Evolutionary conservation across 1,140 invertebrate species (phyloP).

Genomic region (Geopemphigus sp.): DNA sequence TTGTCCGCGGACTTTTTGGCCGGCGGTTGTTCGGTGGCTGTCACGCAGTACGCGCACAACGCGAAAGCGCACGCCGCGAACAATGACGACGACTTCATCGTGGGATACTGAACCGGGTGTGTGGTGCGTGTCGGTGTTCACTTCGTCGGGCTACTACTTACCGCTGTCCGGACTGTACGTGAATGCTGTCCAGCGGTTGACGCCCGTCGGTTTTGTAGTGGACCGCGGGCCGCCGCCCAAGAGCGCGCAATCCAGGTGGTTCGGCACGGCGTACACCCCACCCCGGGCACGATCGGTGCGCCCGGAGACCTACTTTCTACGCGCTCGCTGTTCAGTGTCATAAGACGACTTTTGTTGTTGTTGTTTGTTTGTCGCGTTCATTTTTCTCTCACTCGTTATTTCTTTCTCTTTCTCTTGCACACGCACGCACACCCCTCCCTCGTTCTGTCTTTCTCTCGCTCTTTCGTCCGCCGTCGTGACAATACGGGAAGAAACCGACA

Average conservation of each 20-base stretch:
- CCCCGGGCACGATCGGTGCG: neutral
- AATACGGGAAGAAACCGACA: too few relatives aligned
- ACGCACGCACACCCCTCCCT: too few relatives aligned
- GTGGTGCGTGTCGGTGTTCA: neutral
- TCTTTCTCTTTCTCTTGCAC: too few relatives aligned
- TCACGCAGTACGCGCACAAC: slow-evolving; percentile 6
- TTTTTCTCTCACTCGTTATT: too few relatives aligned
- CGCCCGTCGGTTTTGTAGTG: slow-evolving; percentile 18
- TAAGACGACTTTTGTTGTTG: slow-evolving; percentile 11
- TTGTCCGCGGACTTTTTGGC: neutral
- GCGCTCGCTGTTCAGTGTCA: slow-evolving; percentile 15
- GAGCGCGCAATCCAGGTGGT: neutral
- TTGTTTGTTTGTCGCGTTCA: neutral
- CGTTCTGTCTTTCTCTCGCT: too few relatives aligned
- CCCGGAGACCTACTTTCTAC: slow-evolving; percentile 39
- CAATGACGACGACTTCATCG: neutral
- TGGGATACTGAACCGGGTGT: too few relatives aligned
- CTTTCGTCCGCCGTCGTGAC: too few relatives aligned
- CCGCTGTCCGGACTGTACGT: neutral
- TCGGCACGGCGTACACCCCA: too few relatives aligned
- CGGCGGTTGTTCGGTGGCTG: neutral
- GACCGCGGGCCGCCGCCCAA: neutral
- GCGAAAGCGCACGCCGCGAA: slow-evolving; percentile 22
- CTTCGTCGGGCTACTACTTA: too few relatives aligned
- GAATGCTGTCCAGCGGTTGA: neutral